Conservation (phyloP, 2,888 invertebrate species). For the Phyto melanocephala region DNA sequence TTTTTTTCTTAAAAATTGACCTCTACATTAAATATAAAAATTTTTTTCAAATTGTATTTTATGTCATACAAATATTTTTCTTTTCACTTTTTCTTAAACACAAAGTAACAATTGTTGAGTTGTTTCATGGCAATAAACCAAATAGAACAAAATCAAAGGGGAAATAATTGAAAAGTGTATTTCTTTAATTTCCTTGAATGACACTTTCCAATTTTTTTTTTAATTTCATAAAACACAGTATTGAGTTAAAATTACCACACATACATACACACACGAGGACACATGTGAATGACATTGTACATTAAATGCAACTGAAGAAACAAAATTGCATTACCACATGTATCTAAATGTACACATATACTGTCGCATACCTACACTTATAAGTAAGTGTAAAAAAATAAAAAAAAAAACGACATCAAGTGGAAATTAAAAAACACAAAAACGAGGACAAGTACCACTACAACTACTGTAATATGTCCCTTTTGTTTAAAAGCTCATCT, state of each 20-base stretch:
- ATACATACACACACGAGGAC: background rate
- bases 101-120: conserved; percentile 1
- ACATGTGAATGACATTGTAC: background rate
- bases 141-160: background rate
- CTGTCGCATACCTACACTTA: background rate
- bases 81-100: background rate
- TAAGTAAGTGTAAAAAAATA: background rate
- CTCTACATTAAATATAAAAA: too few species aligned
- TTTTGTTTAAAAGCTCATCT: conserved; percentile 4
- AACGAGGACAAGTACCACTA: conserved; percentile 60
- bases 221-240: conserved; percentile 48
- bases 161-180: conserved; percentile 11
- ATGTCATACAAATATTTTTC: background rate
- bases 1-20: too few species aligned
- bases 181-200: conserved; percentile 56
- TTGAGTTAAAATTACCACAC: conserved; percentile 29
- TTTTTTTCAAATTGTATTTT: too few species aligned
- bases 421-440: conserved; percentile 55
- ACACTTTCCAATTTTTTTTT: conserved; percentile 52
- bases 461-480: conserved; percentile 44
- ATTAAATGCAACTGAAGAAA: conserved; percentile 12
- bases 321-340: conserved; percentile 18
- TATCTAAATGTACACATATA: background rate
- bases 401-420: conserved; percentile 24
- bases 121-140: background rate